A percentile compares a stretch with the other conserved stretches of the same genome.
phyloP scores from a whole-genome alignment of 2,797 vertebrate genomes.

The Gymnothorax reevesii region DNA sequence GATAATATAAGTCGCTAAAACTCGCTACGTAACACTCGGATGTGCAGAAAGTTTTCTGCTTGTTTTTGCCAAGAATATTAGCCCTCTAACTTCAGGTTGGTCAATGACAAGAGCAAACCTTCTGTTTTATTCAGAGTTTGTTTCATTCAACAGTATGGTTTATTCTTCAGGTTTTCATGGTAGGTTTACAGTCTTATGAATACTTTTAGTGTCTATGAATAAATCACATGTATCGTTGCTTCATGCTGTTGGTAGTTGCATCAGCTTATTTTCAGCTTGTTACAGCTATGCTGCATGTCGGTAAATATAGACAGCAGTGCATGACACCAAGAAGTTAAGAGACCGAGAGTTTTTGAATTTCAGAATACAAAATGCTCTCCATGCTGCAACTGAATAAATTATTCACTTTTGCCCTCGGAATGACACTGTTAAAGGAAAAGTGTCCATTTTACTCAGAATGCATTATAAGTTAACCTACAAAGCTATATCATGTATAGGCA shows the following conservation, averaged over 20 bases:
- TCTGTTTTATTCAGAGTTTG: neutral
- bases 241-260: neutral
- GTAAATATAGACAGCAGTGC: neutral
- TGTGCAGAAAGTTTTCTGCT: neutral
- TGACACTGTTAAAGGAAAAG: constrained; percentile 33
- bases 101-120: neutral
- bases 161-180: neutral
- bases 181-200: neutral
- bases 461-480: neutral
- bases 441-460: neutral
- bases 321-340: neutral
- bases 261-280: neutral
- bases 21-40: neutral
- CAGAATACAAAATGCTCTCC: constrained; percentile 50
- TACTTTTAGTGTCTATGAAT: neutral
- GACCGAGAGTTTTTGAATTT: constrained; percentile 9
- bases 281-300: neutral
- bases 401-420: constrained; percentile 39
- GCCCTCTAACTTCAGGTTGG: neutral
- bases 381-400: constrained; percentile 42
- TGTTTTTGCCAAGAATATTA: neutral
- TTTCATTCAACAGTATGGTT: neutral
- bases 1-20: neutral
- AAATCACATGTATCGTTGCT: neutral
- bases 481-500: neutral